Evolutionary conservation across 1,140 invertebrate genomes (phyloP).

Genomic region (Octopus sinensis): DNA sequence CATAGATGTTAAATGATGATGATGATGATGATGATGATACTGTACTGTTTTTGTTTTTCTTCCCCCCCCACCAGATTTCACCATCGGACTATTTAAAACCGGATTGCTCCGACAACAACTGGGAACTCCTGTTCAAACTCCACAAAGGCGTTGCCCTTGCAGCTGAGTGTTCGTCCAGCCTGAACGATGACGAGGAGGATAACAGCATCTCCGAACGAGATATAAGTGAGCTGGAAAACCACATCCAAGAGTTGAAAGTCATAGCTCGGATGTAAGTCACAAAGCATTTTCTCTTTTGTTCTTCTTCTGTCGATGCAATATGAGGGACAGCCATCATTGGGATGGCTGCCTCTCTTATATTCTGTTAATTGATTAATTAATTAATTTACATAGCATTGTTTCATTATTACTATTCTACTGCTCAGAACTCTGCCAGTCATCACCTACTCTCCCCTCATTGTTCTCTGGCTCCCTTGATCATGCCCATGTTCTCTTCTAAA

Average conservation of each 20-base stretch:
- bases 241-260: background rate
- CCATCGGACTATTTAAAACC: constrained; percentile 32
- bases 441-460: too few relatives aligned
- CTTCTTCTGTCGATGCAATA: background rate
- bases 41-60: background rate
- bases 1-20: background rate
- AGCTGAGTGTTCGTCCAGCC: constrained; percentile 15
- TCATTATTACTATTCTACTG: too few relatives aligned
- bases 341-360: background rate
- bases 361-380: too few relatives aligned
- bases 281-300: background rate
- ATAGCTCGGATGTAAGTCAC: background rate
- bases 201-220: background rate
- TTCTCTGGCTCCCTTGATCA: too few relatives aligned
- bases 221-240: constrained; percentile 3
- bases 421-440: too few relatives aligned
- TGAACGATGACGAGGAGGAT: background rate
- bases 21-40: constrained; percentile 7
- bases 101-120: constrained; percentile 26
- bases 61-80: constrained; percentile 29
- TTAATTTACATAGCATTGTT: too few relatives aligned
- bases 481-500: too few relatives aligned
- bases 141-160: constrained; percentile 32
- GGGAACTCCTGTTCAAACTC: constrained; percentile 33
- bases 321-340: background rate